Evolutionary conservation across 2,888 invertebrate genomes (phyloP).

Genomic region (Pristionchus arcanus): DNA sequence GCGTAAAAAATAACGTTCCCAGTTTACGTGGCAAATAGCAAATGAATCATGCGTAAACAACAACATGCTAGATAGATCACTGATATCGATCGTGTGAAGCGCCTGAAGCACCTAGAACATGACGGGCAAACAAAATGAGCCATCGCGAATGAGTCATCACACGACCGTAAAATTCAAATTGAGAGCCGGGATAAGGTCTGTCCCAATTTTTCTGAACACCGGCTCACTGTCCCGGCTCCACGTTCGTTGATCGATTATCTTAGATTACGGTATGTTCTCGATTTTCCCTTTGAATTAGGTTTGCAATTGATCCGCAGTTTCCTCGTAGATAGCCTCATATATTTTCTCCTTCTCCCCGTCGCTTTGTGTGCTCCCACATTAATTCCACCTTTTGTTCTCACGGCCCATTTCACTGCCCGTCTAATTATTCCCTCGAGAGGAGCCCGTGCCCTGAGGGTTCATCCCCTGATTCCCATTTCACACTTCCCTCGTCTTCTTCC

Average conservation of each 20-base stretch:
- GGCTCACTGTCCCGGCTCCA: background rate
- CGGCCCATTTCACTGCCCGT: background rate
- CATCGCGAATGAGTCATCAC: conserved; percentile 7
- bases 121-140: conserved; percentile 42
- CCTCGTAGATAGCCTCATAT: background rate
- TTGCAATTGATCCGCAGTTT: background rate
- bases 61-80: background rate
- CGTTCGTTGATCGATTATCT: background rate
- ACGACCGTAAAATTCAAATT: background rate
- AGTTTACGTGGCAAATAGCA: background rate
- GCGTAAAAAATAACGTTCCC: background rate
- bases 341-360: background rate
- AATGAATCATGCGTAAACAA: background rate
- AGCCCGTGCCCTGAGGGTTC: conserved; percentile 30
- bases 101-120: background rate
- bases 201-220: background rate
- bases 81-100: background rate
- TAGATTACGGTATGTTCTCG: background rate
- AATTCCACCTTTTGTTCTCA: background rate
- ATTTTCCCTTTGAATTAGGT: background rate
- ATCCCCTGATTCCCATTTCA: conserved; percentile 49
- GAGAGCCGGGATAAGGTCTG: background rate
- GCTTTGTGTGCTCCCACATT: background rate
- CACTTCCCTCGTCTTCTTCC: conserved; percentile 13
- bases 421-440: conserved; percentile 23